A percentile compares a stretch with the other conserved stretches of the same genome.
phyloP scores from a whole-genome alignment of 2,797 vertebrate genomes.

The Pachyuromys duprasi region DNA sequence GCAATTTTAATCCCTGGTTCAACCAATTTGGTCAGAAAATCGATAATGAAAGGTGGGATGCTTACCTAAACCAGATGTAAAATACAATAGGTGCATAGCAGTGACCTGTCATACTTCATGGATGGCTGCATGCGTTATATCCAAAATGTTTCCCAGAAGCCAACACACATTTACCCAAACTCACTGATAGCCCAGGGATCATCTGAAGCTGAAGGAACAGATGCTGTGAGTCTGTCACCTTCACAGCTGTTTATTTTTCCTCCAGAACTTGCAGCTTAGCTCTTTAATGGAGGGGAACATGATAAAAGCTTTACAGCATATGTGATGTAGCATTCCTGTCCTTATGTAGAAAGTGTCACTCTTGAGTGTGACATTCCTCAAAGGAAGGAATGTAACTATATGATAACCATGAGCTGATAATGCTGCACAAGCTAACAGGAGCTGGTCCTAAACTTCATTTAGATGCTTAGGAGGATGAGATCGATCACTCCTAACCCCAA shows the following conservation, averaged over 20 bases:
- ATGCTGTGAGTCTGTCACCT: neutral
- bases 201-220: neutral
- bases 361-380: neutral
- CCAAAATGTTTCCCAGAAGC: neutral
- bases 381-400: neutral
- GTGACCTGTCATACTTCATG: neutral
- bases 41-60: neutral
- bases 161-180: neutral
- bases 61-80: conserved; percentile 36
- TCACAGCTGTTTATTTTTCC: neutral
- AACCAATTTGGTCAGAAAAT: neutral
- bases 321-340: rapidly evolving
- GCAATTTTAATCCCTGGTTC: neutral
- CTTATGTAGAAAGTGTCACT: neutral
- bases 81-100: neutral
- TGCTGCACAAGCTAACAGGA: neutral
- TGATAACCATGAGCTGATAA: no score
- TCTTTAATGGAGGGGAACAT: neutral
- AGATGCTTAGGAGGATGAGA: neutral
- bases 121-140: neutral
- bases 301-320: rapidly evolving
- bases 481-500: rapidly evolving
- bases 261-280: neutral
- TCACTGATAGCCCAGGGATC: neutral
- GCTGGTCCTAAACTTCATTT: neutral